Evolutionary conservation across 2,797 vertebrate genomes (phyloP), one percentile per base, ranked within the genome.

Genomic region (Sphenopsis melanotis): DNA sequence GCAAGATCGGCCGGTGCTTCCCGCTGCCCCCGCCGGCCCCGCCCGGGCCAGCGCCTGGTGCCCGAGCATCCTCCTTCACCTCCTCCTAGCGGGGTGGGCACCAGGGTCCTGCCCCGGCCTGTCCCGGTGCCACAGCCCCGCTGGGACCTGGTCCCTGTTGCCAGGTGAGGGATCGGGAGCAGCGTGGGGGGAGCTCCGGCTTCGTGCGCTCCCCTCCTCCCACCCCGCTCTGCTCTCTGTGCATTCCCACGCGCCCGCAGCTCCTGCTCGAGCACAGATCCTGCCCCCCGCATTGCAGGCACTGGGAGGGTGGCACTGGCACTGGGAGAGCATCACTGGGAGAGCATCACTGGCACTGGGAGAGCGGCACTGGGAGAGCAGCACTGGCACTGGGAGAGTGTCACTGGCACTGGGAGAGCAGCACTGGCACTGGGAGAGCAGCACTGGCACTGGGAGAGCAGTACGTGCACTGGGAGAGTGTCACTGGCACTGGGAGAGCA

Each of bases 111-210:
- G n/a, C 13, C 50, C 30, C 29, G 2, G 0, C 49, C 36, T 39
- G 42, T 21, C 21, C 34, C 1, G 4, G 18, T 27, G 39, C 36
- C 21, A 2, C 2, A 1, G 26, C 30, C 50, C 53, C 0, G 0
- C 15, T 11, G 22, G 79, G 39, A 44, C 1, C 23, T 10, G 46
- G 52, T 42, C 44, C 52, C 61, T 42, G 63, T 63, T 10, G 10
- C 63, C 50, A 6, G 37, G 68, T n/a, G 34, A 22, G 37, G 50
- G 34, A 36, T 83, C 41, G 13, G 53, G 74, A 91, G 82, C 49
- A 29, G 82, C 2, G 2, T 16, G 34, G 26, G 26, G 70, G 63
- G 36, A 46, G 76, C 15, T 65, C 52, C 39, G 50, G 26, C 71
- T 68, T 53, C 1, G 4, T 12, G 47, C 46, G 41, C 21, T 53